phyloP scores from a whole-genome alignment of 2,113 vertebrate species.

The Morone saxatilis region DNA sequence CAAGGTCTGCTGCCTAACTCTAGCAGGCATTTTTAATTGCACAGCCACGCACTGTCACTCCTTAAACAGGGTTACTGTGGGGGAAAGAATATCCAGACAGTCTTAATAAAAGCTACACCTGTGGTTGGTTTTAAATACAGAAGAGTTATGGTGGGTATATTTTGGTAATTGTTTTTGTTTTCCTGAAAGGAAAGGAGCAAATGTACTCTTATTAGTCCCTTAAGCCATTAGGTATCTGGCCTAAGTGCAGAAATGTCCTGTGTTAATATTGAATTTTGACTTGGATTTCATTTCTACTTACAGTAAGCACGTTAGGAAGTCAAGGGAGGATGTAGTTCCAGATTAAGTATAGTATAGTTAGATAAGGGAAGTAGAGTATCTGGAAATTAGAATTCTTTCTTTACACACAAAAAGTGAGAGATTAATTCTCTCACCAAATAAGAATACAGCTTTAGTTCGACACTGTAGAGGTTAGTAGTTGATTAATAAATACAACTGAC shows the following conservation, averaged over 20 bases:
- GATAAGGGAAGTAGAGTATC: not conserved
- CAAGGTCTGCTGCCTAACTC: constrained; percentile 1
- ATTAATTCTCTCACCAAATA: not conserved
- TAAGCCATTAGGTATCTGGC: constrained; percentile 20
- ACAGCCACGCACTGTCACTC: constrained; percentile 1
- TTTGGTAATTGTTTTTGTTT: constrained; percentile 44
- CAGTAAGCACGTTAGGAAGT: constrained; percentile 24
- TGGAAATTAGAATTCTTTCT: not conserved
- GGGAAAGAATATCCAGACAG: not conserved
- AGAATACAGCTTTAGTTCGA: not conserved
- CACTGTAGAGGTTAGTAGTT: not conserved
- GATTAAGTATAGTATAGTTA: not conserved
- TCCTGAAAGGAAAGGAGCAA: constrained; percentile 33
- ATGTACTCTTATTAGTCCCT: constrained; percentile 23
- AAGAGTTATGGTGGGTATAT: not conserved
- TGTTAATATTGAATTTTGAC: constrained; percentile 28
- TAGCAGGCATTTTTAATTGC: not conserved
- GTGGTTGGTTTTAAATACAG: constrained; percentile 5
- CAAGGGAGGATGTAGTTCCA: constrained; percentile 7
- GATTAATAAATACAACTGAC: not conserved
- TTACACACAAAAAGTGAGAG: not conserved
- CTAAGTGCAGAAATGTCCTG: constrained; percentile 37
- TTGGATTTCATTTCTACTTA: constrained; percentile 33
- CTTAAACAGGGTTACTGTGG: not conserved
- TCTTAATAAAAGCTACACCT: constrained; percentile 2